Base-by-base conservation (phyloP, 2,113 vertebrate genomes). In the Mormyrus lacerda region DNA sequence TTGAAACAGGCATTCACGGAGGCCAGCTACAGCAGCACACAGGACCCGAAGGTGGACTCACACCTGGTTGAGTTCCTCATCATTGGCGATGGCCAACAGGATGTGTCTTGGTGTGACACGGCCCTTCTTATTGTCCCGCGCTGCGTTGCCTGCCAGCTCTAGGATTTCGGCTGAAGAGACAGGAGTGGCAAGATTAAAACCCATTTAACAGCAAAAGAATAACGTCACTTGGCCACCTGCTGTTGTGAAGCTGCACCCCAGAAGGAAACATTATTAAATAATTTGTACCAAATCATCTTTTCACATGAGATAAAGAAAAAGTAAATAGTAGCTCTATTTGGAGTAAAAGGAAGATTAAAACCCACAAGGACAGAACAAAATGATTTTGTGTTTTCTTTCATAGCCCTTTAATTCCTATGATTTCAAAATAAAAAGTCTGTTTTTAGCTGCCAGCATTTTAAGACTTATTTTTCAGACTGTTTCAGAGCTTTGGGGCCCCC, bases 21-120 rank as follows among this genome's bases (percentile, higher is more conserved):
- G 35, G 35, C 73, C 85, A 87, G 44, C 85, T 31, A 86, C 35
- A 51, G 3, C 15, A n/a, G 48, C 4, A 53, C 24, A 7, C 24
- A 31, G 85, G 47, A 51, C 48, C 48, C 15, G 11, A 35, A 48
- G 45, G 27, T 50, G 48, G 69, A 53, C 76, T 83, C 94, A 83
- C 93, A 99, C 98, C 97, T 99, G 98, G 94, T 99, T 99, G 85
- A 99, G 94, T 92, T 99, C 98, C 94, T 99, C 98, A 19, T 99
- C 98, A 0, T 99, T 99, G 94, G 98, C 98, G 91, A 99, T 97
- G 85, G 98, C 98, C 92, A 99, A 95, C 88, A 99, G 95, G 94
- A 99, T 99, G 95, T 99, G 98, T 88, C 98, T 95, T 11, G 98
- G 98, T 0, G 98, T 99, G 91, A 99, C 97, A 47, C 98, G 97